Evolutionary conservation across 1,140 invertebrate genomes (phyloP), one percentile per base, ranked within the genome.

Genomic region (Dendrolimus punctatus): DNA sequence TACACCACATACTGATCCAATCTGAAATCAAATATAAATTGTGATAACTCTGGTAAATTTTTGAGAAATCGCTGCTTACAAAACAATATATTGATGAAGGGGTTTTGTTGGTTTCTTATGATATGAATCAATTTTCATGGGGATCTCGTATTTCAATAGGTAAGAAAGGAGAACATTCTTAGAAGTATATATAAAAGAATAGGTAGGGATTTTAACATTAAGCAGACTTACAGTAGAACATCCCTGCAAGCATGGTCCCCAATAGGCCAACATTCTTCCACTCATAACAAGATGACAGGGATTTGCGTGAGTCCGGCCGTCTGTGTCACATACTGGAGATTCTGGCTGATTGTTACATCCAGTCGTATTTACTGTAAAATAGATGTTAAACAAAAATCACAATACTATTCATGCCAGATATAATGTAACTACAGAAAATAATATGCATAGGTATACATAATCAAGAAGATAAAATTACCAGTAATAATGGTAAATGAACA

Each of bases 1-100:
- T 1, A 94, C 91, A 0, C 94, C 96, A 75, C 96, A 98, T 0
- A 97, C 95, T 4, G 88, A 86, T 5, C 91, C 91, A 38, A 71
- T 80, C 81, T 92, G 68, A 47, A 73, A 78, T 55, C 39, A 48
- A 57, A 46, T 57, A 39, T 37, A n/a, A 53, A 6, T 45, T 6
- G 23, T 45, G 6, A 23, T 23, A 23, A 2, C 23, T 23, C 23
- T 23, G 23, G 3, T 23, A 1, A 23, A 23, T 23, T 23, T 23
- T 23, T 23, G 23, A 23, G 23, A 23, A 23, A 23, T 1, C 23
- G 23, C 23, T 23, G 3, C 23, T 23, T 23, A 23, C 23, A 23
- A 23, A 23, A 23, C 3, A 23, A 23, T 23, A 23, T 23, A 23
- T 23, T 23, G 23, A 23, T 23, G 23, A 23, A 23, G 3, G 23